Evolutionary conservation across 2,888 invertebrate genomes (phyloP).

Genomic region (Nemotelus nigrinus): DNA sequence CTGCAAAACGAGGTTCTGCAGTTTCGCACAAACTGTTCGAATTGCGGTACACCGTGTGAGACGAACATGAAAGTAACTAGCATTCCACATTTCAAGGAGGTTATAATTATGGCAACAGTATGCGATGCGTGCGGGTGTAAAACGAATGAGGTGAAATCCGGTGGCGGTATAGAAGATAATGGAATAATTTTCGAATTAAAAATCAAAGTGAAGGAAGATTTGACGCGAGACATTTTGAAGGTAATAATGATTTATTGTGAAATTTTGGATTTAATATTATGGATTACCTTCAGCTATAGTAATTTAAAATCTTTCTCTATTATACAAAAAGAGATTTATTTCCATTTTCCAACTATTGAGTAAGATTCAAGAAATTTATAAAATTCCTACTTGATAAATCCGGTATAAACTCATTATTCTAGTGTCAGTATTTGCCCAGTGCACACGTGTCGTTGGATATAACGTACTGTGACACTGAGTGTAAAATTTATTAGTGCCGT

Average conservation of each 20-base stretch:
- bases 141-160: constrained; percentile 97
- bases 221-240: constrained; percentile 93
- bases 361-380: no score
- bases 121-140: constrained; percentile 92
- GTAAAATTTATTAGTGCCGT: no score
- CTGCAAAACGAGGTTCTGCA: constrained; percentile 80
- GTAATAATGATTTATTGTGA: constrained; percentile 61
- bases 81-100: constrained; percentile 97
- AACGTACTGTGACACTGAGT: no score
- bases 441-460: no score
- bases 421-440: no score
- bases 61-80: constrained; percentile 95
- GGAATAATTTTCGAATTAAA: constrained; percentile 82
- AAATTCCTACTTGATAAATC: no score
- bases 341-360: no score
- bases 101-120: constrained; percentile 95
- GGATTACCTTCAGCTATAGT: no score
- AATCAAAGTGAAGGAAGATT: constrained; percentile 77
- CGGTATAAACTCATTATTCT: no score
- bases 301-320: no score
- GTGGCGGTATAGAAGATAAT: constrained; percentile 84
- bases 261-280: no score
- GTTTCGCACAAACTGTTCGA: constrained; percentile 87
- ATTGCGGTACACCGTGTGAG: constrained; percentile 82
- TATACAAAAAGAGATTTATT: no score